Base-by-base conservation (phyloP, 2,113 vertebrate genomes). In the Nyctereutes procyonoides region DNA sequence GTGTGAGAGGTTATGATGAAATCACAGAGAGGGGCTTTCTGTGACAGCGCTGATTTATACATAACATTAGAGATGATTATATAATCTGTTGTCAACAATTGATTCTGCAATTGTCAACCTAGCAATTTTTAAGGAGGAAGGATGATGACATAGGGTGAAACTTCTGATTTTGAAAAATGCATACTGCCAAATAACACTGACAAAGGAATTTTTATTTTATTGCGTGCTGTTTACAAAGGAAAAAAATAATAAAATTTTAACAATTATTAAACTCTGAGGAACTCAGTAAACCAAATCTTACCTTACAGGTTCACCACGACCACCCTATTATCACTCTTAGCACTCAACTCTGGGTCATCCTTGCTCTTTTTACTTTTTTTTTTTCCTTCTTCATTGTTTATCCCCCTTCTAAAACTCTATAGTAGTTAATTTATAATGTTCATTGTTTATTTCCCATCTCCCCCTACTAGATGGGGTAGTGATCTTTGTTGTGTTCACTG, bases 21-120 rank as follows among this genome's bases (percentile, higher is more conserved):
- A 88, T 91, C 73, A 77, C 14, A 74, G 6, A 96, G 80, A 32
- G 35, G 17, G 55, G 22, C 15, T 85, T 91, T 91, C 51, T 35
- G 35, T 94, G 87, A 88, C 58, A 83, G 11, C 2, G n/a, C 26
- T 94, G 88, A 96, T 88, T 19, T 82, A 81, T 51, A 20, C 19
- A 12, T 69, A 83, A 48, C 65, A 11, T 95, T 48, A 67, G 60
- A 30, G 16, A 48, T 97, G 93, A 87, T 92, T 60, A 76, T 90
- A 56, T 63, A 93, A 96, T 85, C 80, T 90, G 43, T 87, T 97
- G 81, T 91, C 87, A 97, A 90, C 74, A 93, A 35, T 56, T 85
- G 53, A 82, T 90, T 84, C 60, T 88, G 10, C 28, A 51, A n/a
- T 95, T 92, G 91, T 76, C 56, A 92, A 38, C n/a, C 96, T 88